Evolutionary conservation across 2,888 invertebrate species (phyloP).

Genomic region (Choristoneura rosaceana): DNA sequence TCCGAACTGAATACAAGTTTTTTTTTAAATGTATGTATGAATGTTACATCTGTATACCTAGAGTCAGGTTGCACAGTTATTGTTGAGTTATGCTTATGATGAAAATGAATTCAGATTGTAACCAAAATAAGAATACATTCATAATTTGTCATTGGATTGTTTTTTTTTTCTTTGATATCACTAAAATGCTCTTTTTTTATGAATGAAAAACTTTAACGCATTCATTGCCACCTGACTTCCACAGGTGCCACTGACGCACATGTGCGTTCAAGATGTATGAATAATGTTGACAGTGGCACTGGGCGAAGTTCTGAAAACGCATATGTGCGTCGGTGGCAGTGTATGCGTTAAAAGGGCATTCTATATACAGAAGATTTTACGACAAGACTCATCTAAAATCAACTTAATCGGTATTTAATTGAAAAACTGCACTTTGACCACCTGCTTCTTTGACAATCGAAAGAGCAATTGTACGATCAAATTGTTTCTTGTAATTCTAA

Average conservation of each 20-base stretch:
- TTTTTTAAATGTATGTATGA: no score
- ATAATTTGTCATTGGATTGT: background rate
- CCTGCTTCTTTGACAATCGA: conserved; percentile 36
- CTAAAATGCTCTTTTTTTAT: background rate
- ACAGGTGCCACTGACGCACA: no score
- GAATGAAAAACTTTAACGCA: no score
- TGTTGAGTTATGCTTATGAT: background rate
- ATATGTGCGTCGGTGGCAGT: no score
- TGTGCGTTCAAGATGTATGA: no score
- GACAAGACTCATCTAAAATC: background rate
- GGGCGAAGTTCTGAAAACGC: no score
- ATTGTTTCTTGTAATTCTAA: conserved; percentile 3
- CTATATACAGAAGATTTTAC: background rate
- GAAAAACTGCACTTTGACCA: background rate
- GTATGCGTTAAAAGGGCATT: background rate
- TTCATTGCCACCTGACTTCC: no score
- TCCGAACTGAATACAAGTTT: no score
- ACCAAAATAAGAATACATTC: background rate
- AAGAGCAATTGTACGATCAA: conserved; percentile 32
- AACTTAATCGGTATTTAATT: background rate
- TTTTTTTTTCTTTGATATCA: background rate
- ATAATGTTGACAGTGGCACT: no score
- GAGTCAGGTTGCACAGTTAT: background rate
- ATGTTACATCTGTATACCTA: background rate
- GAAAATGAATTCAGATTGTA: background rate